phyloP scores from a whole-genome alignment of 2,113 vertebrate genomes.

The Dissostichus mawsoni region DNA sequence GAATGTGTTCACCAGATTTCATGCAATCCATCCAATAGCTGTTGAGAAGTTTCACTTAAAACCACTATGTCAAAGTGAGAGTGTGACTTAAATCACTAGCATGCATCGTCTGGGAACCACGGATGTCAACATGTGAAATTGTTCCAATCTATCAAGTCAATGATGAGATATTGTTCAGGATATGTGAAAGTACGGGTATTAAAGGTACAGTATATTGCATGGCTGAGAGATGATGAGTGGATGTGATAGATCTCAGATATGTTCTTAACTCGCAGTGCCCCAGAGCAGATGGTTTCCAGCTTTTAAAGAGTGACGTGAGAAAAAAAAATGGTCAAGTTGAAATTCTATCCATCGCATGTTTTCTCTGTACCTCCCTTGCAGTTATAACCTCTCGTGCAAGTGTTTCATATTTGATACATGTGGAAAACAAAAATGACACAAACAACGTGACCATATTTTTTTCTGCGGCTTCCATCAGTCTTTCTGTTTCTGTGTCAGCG shows the following conservation, averaged over 20 bases:
- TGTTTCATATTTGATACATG: constrained; percentile 17
- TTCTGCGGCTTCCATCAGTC: constrained; percentile 55
- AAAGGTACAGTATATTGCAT: not conserved
- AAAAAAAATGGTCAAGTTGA: constrained; percentile 47
- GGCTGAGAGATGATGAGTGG: not conserved
- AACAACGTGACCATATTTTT: constrained; percentile 5
- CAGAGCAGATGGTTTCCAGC: constrained; percentile 45
- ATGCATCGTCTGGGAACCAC: not conserved
- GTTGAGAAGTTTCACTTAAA: not conserved
- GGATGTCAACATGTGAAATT: not conserved
- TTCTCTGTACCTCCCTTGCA: constrained; percentile 18
- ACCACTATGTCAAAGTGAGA: not conserved
- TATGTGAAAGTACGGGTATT: not conserved
- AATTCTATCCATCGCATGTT: constrained; percentile 48
- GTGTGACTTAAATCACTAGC: not conserved
- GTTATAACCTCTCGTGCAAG: constrained; percentile 7
- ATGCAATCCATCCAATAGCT: not conserved
- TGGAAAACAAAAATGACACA: constrained; percentile 43
- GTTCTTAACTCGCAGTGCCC: not conserved
- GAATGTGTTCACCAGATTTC: not conserved
- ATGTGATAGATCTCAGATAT: constrained; percentile 12
- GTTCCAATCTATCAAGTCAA: not conserved
- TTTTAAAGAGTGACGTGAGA: constrained; percentile 23
- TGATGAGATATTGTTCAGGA: not conserved
- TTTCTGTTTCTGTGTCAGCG: constrained; percentile 53